Percentiles rank a stretch among this genome's conserved stretches.
Conservation (phyloP, 1,140 invertebrate species). For the Diorhabda carinulata region DNA sequence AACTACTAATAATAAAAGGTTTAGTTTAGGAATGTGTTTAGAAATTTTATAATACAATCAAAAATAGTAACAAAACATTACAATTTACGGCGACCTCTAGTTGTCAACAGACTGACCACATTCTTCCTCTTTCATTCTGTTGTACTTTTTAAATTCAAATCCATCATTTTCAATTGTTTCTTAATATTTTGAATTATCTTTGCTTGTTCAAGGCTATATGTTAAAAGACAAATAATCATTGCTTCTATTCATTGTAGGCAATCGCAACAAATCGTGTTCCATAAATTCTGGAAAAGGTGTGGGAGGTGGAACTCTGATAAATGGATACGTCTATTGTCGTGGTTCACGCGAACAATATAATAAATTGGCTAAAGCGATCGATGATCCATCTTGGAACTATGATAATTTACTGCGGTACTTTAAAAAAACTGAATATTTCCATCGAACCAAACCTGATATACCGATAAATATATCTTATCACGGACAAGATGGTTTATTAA, state of each 20-base stretch:
- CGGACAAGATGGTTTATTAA: conserved; percentile 18
- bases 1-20: too few relatives aligned
- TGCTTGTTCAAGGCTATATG: not conserved
- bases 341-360: conserved; percentile 62
- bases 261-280: conserved; percentile 41
- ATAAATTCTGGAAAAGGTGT: conserved; percentile 59
- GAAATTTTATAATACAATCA: too few relatives aligned
- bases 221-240: not conserved
- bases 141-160: not conserved
- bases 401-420: conserved; percentile 59
- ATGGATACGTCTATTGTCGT: conserved; percentile 65
- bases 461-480: conserved; percentile 16
- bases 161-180: not conserved
- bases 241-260: conserved; percentile 41
- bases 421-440: conserved; percentile 45
- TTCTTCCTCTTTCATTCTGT: not conserved
- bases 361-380: conserved; percentile 63
- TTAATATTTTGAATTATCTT: not conserved
- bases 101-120: not conserved
- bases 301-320: conserved; percentile 68
- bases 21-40: too few relatives aligned
- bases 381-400: conserved; percentile 61
- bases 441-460: conserved; percentile 47
- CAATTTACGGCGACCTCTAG: too few relatives aligned
- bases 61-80: too few relatives aligned